A percentile compares a stretch with the other conserved stretches of the same genome.
Conservation (phyloP, 2,888 invertebrate species). For the Caenorhabditis virilis region DNA sequence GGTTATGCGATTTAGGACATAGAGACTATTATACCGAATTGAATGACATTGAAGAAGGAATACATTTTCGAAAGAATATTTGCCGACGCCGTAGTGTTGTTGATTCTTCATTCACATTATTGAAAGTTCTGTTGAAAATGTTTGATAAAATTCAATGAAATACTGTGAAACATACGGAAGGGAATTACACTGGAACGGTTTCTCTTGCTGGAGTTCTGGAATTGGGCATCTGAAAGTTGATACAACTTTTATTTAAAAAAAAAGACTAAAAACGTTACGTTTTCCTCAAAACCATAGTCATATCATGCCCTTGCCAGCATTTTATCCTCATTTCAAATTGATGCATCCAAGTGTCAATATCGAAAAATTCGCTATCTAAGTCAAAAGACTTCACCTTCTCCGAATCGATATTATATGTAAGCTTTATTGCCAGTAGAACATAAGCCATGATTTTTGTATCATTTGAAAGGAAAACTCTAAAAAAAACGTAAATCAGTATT, state of each 20-base stretch:
- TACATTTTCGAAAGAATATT: conserved; percentile 14
- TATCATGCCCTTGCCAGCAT: conserved; percentile 39
- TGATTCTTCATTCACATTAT: not conserved
- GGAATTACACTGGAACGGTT: conserved; percentile 11
- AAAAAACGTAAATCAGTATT: conserved; percentile 7
- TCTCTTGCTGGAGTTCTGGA: not conserved
- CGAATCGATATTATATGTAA: conserved; percentile 52
- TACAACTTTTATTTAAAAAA: too few species aligned
- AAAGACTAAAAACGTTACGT: too few species aligned
- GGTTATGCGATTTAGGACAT: not conserved
- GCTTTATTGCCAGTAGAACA: conserved; percentile 47
- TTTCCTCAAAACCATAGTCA: conserved; percentile 22
- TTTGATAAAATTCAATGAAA: not conserved
- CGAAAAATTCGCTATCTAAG: conserved; percentile 1
- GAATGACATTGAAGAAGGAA: conserved; percentile 21
- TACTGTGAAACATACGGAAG: not conserved
- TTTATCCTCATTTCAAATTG: conserved; percentile 42
- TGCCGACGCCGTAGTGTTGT: conserved; percentile 9
- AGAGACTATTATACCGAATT: conserved; percentile 12
- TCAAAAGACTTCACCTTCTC: conserved; percentile 9
- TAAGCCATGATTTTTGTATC: conserved; percentile 53
- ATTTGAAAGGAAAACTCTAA: conserved; percentile 38
- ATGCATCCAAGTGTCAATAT: conserved; percentile 39
- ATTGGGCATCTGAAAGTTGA: conserved; percentile 10
- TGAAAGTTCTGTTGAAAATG: not conserved